Base-by-base conservation (phyloP, 2,888 invertebrate genomes). In the Lysandra bellargus region DNA sequence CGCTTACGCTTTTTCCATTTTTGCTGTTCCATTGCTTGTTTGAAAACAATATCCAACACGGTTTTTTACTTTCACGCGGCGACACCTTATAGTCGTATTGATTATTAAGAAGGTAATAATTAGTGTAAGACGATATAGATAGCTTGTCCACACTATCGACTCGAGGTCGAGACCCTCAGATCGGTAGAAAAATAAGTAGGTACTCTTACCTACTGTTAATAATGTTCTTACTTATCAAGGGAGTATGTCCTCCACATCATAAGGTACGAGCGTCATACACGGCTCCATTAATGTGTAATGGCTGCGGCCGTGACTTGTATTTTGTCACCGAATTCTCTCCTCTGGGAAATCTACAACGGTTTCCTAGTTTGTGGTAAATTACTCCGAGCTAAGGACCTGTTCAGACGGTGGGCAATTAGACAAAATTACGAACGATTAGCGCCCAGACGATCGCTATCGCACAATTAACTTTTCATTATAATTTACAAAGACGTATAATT, bases 291-390 rank as follows among this genome's bases (percentile, higher is more conserved):
- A 69, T 69, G 33, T 23, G 33, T 33, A 37, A 69, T 69, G 14
- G 33, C 17, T 5, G 33, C 69, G 69, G 69, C 69, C 69, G 69
- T 37, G 33, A 37, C 14, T 37, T 69, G 69, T 69, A 69, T 69
- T 69, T 37, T 33, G 69, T 69, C 33, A 69, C 69, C 69, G 17
- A 69, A 69, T 69, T 17, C 69, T 12, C 69, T 69, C 69, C 69
- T 2, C 33, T 69, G 69, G 69, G 69, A 69, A 69, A 69, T 69
- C 69, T 69, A 69, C 14, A 69, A 37, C 17, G 33, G 69, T 69
- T 69, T 69, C 69, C 69, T 69, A 69, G 33, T 69, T 69, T 69
- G 69, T 0, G 5, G 69, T 37, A 37, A 69, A 69, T 69, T 37
- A 69, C 69, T 69, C 33, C 14, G 33, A 69, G 69, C 33, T 69